Evolutionary conservation across 2,888 invertebrate species (phyloP).

Genomic region (Brachycybe producta): DNA sequence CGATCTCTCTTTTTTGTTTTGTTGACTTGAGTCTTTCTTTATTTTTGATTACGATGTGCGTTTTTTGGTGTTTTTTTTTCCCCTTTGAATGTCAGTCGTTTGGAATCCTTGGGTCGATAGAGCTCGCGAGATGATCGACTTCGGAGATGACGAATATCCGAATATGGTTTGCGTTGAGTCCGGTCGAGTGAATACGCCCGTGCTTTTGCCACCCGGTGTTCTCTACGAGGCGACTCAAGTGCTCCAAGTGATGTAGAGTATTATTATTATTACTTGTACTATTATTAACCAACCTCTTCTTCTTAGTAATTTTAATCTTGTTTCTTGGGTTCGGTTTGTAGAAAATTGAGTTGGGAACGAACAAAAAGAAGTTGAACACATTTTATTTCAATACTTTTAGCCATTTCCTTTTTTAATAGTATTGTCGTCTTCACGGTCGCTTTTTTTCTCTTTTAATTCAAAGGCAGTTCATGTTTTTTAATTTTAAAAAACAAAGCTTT

Average conservation of each 20-base stretch:
- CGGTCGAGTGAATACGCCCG: conserved; percentile 75
- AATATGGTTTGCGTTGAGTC: conserved; percentile 95
- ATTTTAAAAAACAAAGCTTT: too few relatives aligned
- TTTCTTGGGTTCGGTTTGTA: too few relatives aligned
- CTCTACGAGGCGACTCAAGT: conserved; percentile 86
- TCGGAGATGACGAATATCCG: conserved; percentile 92
- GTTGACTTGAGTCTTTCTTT: conserved; percentile 13
- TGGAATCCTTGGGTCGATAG: conserved; percentile 96
- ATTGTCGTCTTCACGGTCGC: too few relatives aligned
- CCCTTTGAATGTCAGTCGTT: conserved; percentile 46
- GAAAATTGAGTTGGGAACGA: too few relatives aligned
- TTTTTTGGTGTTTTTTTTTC: background rate
- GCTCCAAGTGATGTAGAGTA: conserved; percentile 53
- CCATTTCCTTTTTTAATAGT: too few relatives aligned
- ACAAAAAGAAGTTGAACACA: too few relatives aligned
- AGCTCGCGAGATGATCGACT: conserved; percentile 82
- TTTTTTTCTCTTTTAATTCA: too few relatives aligned
- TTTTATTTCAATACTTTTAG: too few relatives aligned
- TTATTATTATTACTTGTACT: too few relatives aligned
- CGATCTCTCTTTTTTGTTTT: background rate
- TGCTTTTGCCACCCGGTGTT: conserved; percentile 74
- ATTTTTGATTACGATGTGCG: conserved; percentile 26
- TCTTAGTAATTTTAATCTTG: too few relatives aligned
- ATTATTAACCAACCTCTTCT: too few relatives aligned
- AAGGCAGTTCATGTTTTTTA: too few relatives aligned